A percentile compares a stretch with the other conserved stretches of the same genome.
Conservation (phyloP, 2,888 invertebrate species). For the Tetrapedia diversipes region DNA sequence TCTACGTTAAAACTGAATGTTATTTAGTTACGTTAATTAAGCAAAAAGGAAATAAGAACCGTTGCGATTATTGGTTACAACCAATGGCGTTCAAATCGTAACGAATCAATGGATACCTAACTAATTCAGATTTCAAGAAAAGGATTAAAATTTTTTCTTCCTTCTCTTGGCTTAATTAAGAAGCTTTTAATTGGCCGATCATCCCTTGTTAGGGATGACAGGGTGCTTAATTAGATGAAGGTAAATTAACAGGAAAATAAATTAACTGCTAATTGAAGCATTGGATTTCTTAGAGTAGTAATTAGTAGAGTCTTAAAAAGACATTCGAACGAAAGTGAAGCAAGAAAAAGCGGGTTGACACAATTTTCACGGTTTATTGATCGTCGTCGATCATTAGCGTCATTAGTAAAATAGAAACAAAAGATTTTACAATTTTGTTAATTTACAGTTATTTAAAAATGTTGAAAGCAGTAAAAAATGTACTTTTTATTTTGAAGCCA, state of each 20-base stretch:
- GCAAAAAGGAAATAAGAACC: too few species aligned
- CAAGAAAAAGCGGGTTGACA: not conserved
- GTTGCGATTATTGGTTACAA: too few species aligned
- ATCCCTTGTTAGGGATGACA: not conserved
- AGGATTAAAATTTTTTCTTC: too few species aligned
- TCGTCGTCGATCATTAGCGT: not conserved
- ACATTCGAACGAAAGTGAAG: not conserved
- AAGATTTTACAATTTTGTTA: not conserved
- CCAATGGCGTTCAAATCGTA: too few species aligned
- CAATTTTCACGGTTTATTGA: not conserved
- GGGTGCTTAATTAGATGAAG: constrained; percentile 16
- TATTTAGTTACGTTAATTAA: too few species aligned
- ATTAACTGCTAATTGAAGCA: constrained; percentile 17
- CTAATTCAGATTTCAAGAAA: too few species aligned
- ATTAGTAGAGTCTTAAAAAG: constrained; percentile 34
- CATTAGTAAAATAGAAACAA: not conserved
- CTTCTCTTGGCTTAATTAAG: not conserved
- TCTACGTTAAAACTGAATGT: too few species aligned
- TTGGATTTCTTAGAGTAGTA: not conserved
- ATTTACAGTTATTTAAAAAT: too few species aligned
- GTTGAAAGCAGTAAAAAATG: too few species aligned
- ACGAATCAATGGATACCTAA: too few species aligned
- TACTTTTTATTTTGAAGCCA: too few species aligned
- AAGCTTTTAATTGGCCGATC: constrained; percentile 4
- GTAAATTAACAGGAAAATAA: constrained; percentile 14